phyloP scores from a whole-genome alignment of 2,888 invertebrate genomes.

The Tipula helvola region DNA sequence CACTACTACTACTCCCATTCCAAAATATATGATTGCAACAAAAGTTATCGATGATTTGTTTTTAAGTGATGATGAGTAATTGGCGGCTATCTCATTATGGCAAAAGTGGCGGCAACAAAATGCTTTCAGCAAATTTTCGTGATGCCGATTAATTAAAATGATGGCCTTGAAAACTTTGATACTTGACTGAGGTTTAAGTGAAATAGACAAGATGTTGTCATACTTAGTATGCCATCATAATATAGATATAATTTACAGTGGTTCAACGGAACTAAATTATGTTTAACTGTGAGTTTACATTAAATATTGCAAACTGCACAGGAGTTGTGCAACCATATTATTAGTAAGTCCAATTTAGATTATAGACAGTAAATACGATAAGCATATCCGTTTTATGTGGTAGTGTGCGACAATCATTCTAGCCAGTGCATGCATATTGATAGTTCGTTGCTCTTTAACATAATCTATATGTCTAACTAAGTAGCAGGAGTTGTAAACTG shows the following conservation, averaged over 20 bases:
- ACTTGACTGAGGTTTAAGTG: not conserved
- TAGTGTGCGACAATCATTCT: not conserved
- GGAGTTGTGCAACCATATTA: not conserved
- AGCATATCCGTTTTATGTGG: not conserved
- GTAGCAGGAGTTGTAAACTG: no score
- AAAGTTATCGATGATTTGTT: not conserved
- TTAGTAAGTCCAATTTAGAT: not conserved
- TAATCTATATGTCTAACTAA: no score
- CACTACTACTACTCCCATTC: not conserved
- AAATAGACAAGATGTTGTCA: not conserved
- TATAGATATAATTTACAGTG: not conserved
- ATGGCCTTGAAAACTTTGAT: not conserved
- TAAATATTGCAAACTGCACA: not conserved
- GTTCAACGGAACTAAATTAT: not conserved
- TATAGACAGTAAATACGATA: not conserved
- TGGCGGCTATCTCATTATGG: not conserved
- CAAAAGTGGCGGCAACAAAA: not conserved
- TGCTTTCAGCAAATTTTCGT: not conserved
- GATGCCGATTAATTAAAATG: not conserved
- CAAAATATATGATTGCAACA: not conserved
- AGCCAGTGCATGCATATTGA: no score
- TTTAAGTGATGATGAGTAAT: not conserved
- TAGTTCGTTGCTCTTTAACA: no score
- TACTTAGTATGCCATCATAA: not conserved
- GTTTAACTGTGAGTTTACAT: not conserved